Evolutionary conservation across 1,140 invertebrate species (phyloP).

Genomic region (Wiebesia pumilae): DNA sequence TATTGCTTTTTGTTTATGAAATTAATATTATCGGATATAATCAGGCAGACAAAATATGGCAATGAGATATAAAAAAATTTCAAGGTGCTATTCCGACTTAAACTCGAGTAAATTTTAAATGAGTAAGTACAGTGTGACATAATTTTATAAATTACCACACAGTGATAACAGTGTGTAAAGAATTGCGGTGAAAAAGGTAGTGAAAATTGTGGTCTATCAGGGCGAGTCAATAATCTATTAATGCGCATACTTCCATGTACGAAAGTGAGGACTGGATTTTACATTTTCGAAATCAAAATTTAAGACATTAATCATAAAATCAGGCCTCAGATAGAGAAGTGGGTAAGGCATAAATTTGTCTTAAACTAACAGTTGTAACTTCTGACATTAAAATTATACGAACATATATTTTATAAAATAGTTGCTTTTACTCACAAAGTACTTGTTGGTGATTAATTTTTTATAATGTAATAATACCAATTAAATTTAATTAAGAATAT

Average conservation of each 20-base stretch:
- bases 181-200: slow-evolving; percentile 21
- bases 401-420: too few species aligned
- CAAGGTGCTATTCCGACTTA: background rate
- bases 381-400: too few species aligned
- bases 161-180: background rate
- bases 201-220: slow-evolving; percentile 13
- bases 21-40: background rate
- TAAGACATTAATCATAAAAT: background rate
- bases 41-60: too few species aligned
- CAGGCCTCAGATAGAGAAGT: background rate
- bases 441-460: too few species aligned
- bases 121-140: background rate
- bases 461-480: too few species aligned
- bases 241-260: slow-evolving; percentile 46
- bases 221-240: slow-evolving; percentile 55
- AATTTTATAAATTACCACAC: background rate
- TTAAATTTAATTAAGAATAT: too few species aligned
- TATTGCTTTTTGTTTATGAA: background rate
- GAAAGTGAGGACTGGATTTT: background rate
- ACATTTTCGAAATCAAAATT: background rate
- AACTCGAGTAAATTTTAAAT: background rate
- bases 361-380: too few species aligned
- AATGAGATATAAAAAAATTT: background rate
- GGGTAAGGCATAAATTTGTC: too few species aligned
- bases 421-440: too few species aligned